Conservation (phyloP, 1,140 invertebrate species). For the Frieseomelitta varia region DNA sequence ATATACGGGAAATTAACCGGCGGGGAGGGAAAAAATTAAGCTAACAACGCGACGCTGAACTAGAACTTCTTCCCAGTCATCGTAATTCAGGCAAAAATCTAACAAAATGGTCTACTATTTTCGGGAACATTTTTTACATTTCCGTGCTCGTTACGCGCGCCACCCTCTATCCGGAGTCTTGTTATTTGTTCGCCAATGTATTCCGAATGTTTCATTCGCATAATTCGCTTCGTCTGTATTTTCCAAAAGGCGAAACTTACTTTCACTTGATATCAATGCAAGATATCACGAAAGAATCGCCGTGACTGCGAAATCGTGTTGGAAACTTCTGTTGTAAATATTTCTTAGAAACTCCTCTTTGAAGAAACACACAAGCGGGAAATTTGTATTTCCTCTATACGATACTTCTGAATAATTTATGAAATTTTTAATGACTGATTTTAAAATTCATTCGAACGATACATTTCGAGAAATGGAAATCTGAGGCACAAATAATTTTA, state of each 20-base stretch:
- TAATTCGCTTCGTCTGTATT: not conserved
- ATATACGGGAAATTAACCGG: not conserved
- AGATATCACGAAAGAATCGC: not conserved
- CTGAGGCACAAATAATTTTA: not conserved
- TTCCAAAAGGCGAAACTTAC: not conserved
- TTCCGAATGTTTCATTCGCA: not conserved
- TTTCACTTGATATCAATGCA: not conserved
- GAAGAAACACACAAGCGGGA: not conserved
- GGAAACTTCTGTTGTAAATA: no score
- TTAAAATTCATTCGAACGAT: not conserved
- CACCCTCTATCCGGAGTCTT: not conserved
- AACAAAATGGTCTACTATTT: constrained; percentile 27
- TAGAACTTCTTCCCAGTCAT: not conserved
- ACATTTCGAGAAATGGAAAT: not conserved
- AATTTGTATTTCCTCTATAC: not conserved
- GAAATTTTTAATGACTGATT: not conserved
- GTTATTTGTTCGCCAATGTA: not conserved
- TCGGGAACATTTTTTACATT: constrained; percentile 8
- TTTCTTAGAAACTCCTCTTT: not conserved
- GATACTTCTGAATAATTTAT: not conserved
- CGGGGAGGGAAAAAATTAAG: not conserved
- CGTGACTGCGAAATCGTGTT: not conserved
- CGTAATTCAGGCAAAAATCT: constrained; percentile 22
- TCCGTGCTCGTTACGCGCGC: not conserved
- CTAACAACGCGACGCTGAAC: not conserved